A percentile compares a stretch with the other conserved stretches of the same genome.
Evolutionary conservation across 2,888 invertebrate genomes (phyloP).

Genomic region (Cosmia pyralina): DNA sequence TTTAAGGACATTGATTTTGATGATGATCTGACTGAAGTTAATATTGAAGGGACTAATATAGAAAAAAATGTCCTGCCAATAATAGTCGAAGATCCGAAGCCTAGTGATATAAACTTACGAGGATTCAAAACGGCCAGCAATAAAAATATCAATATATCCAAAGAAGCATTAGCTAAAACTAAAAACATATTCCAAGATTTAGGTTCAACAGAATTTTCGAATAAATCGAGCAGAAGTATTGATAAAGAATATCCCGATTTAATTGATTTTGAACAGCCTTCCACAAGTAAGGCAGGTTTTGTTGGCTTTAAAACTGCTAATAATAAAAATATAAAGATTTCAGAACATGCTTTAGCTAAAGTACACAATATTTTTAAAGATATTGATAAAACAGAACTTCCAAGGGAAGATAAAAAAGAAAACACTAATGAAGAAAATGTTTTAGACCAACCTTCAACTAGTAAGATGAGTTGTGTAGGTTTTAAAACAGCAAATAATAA

Average conservation of each 20-base stretch:
- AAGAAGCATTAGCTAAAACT: slow-evolving; percentile 70
- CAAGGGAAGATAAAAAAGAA: not conserved
- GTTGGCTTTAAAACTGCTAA: slow-evolving; percentile 44
- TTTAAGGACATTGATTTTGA: slow-evolving; percentile 64
- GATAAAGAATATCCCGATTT: slow-evolving; percentile 13
- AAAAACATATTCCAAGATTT: slow-evolving; percentile 72
- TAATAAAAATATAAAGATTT: slow-evolving; percentile 44
- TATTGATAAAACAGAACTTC: slow-evolving; percentile 27
- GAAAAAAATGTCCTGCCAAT: not conserved
- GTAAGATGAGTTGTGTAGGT: not conserved
- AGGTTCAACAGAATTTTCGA: slow-evolving; percentile 24
- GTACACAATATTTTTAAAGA: slow-evolving; percentile 36
- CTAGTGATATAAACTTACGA: slow-evolving; percentile 2
- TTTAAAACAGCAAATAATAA: slow-evolving; percentile 35
- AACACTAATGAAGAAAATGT: not conserved
- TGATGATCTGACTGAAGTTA: slow-evolving; percentile 23
- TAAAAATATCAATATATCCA: slow-evolving; percentile 76
- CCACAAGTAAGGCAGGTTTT: slow-evolving; percentile 10
- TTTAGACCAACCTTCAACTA: not conserved
- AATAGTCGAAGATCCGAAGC: not conserved
- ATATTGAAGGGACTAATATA: not conserved
- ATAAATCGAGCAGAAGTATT: slow-evolving; percentile 19
- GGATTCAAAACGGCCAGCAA: slow-evolving; percentile 76
- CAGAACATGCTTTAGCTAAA: slow-evolving; percentile 39
- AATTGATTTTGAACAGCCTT: slow-evolving; percentile 7